Base-by-base conservation (phyloP, 1,140 invertebrate genomes). In the Hormaphis cornu region DNA sequence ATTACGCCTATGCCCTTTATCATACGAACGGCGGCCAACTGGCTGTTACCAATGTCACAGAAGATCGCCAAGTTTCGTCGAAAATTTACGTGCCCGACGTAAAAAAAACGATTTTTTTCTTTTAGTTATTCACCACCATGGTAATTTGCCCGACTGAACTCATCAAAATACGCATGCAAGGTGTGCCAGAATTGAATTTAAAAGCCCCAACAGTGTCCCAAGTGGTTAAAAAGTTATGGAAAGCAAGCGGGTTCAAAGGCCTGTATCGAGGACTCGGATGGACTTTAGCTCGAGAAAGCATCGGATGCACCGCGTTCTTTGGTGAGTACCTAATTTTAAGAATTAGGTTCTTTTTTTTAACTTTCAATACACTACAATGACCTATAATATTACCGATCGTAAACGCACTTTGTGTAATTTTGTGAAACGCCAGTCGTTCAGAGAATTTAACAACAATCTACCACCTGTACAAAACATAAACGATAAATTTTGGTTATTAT, bases 231-330 rank as follows among this genome's bases (percentile, higher is more conserved):
- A 82, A 91, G 75, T 95, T 98, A 75, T 80, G 90, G 71, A 77
- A 72, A 48, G 75, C 80, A 52, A 84, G 87, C 76, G 96, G 97
- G n/a, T 79, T 94, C 71, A 80, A 79, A 69, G 95, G 95, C n/a
- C 80, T 99, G 53, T 98, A 92, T 77, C 84, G 86, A 74, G 97
- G 97, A 9, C 80, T 99, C 8, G 86, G 87, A 1, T 89, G 95
- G 0, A 99, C 96, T 1, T 87, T 99, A 74, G 87, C 88, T 71
- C 82, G 97, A 74, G 97, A 99, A 83, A 97, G 98, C 90, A 96
- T 96, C 0, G 96, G 96, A 9, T 99, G 98, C 80, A 98, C 98
- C 77, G 95, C 93, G 77, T 99, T 99, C 77, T 92, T 99, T 81
- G 96, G 95, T 33, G 93, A 90, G 70, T 99, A 99, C 81, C n/a